Evolutionary conservation across 2,113 vertebrate species (phyloP).

Genomic region (Otis tarda): DNA sequence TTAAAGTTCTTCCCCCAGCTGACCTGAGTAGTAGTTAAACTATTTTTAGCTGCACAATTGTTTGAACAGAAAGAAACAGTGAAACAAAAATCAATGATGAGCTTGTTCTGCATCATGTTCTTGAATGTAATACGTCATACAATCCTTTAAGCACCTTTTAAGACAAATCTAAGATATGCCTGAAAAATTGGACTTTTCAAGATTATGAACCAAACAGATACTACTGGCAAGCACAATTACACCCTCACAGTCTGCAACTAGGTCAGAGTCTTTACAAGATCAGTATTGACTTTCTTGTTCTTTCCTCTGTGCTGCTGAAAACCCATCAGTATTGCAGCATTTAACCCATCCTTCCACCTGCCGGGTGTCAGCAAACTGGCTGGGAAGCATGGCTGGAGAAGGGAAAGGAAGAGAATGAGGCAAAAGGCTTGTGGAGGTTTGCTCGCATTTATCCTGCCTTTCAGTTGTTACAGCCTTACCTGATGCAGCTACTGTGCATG

Average conservation of each 20-base stretch:
- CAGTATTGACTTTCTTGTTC: background rate
- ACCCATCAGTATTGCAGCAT: background rate
- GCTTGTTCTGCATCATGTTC: background rate
- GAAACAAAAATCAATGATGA: constrained; percentile 1
- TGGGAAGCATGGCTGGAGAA: background rate
- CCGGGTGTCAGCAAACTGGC: background rate
- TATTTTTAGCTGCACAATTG: background rate
- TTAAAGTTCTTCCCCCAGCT: background rate
- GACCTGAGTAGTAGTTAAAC: background rate
- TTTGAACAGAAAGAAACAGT: background rate
- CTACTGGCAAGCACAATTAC: constrained; percentile 13
- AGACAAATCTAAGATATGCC: background rate
- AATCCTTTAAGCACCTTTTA: background rate
- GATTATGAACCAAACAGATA: background rate
- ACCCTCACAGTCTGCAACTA: background rate
- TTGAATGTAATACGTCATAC: background rate
- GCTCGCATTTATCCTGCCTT: background rate
- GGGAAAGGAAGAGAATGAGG: background rate
- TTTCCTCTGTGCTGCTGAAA: background rate
- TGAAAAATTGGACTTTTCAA: background rate
- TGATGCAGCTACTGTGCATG: background rate
- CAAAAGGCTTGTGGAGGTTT: background rate
- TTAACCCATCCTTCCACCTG: background rate
- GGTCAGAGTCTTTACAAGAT: constrained; percentile 7
- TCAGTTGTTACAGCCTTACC: background rate